Evolutionary conservation across 2,888 invertebrate species (phyloP), one percentile per base, ranked within the genome.

Genomic region (Drepanosiphum platanoidis): DNA sequence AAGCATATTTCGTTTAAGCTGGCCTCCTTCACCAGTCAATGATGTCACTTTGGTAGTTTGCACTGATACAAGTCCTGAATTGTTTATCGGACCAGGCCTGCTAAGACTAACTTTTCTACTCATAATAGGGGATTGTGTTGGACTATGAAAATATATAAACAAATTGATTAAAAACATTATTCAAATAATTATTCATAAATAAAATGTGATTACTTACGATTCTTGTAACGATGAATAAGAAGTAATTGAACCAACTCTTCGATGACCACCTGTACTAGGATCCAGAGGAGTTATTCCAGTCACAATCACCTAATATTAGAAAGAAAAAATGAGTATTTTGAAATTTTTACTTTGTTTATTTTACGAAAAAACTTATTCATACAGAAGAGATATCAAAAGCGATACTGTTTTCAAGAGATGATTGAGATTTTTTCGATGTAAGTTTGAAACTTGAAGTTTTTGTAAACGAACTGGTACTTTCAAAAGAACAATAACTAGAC

Each of bases 21-120:
- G 93, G 0, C 96, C 96, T 87, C 96, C 97, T 91, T 97, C 97
- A 81, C 95, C 95, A 3, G 97, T 97, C 87, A 97, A 90, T 1
- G 95, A 94, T 70, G 93, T 92, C 32, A 94, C 93, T 91, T 92
- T 91, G 11, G 91, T 90, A 88, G 92, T 86, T 22, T 87, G 92
- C 68, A 92, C 91, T 11, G 92, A 92, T 9, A 95, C 91, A 86
- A 96, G 91, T 79, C 92, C 92, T 86, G 92, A 91, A 90, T 96
- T 96, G 89, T 95, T 95, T 82, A 96, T 94, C 71, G 94, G 93
- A 0, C 94, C 94, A 0, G 95, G 95, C 87, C 90, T 87, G 22
- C 81, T 78, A 36, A 86, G 61, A 61, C 71, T 71, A 52, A 77
- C 77, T 82, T 86, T 86, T 68, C 86, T 75, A 71, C 82, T 71